phyloP scores from a whole-genome alignment of 2,113 vertebrate genomes.

The Galbula dea region DNA sequence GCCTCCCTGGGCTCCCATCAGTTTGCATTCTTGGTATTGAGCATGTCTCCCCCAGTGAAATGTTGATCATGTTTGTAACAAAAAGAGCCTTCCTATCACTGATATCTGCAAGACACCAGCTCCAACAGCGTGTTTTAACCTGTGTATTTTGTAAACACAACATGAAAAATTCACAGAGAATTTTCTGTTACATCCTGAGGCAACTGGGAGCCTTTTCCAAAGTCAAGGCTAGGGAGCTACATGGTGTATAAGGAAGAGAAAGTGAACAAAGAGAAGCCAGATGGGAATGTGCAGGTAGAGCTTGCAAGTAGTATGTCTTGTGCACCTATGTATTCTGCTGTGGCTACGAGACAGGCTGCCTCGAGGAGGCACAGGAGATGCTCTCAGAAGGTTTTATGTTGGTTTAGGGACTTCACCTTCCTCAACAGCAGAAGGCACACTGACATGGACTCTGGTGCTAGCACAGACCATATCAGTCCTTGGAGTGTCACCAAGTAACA shows the following conservation, averaged over 20 bases:
- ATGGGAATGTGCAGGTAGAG: not conserved
- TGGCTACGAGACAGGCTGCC: not conserved
- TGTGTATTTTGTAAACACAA: conserved; percentile 66
- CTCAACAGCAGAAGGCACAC: not conserved
- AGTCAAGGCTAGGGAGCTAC: not conserved
- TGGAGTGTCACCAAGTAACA: not conserved
- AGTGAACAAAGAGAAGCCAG: conserved; percentile 44
- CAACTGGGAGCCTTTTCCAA: conserved; percentile 28
- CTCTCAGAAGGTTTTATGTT: not conserved
- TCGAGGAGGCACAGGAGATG: not conserved
- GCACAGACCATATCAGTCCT: not conserved
- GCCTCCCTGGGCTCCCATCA: conserved; percentile 5
- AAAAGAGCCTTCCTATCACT: conserved; percentile 22
- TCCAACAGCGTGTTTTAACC: conserved; percentile 58
- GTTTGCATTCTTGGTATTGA: conserved; percentile 23
- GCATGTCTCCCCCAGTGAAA: not conserved
- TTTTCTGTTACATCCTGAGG: conserved; percentile 62
- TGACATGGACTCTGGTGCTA: not conserved
- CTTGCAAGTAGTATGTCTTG: not conserved
- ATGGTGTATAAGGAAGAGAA: conserved; percentile 11
- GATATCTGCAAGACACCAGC: conserved; percentile 37
- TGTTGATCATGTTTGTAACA: conserved; percentile 24
- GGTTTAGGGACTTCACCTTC: not conserved
- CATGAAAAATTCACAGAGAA: conserved; percentile 62
- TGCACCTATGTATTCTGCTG: not conserved